Conservation (phyloP, 2,888 invertebrate genomes). For the Tachystola acroxantha region DNA sequence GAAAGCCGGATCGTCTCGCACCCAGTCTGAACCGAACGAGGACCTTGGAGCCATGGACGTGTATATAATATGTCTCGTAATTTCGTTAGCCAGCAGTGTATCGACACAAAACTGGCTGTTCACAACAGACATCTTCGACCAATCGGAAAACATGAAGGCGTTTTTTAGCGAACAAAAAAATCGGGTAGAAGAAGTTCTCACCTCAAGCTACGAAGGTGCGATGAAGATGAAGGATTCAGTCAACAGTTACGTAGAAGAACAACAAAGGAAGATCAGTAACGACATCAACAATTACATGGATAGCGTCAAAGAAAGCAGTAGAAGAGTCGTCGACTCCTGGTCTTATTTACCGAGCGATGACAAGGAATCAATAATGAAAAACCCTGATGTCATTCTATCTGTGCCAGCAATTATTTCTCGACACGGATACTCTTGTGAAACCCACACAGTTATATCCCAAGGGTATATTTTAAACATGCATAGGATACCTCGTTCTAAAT, state of each 20-base stretch:
- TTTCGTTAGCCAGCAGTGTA: constrained; percentile 8
- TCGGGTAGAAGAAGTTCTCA: constrained; percentile 27
- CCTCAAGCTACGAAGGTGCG: constrained; percentile 30
- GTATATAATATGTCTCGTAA: constrained; percentile 14
- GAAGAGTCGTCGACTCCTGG: constrained; percentile 38
- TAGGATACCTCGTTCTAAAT: constrained; percentile 82
- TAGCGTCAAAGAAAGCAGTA: constrained; percentile 37
- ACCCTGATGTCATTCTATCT: constrained; percentile 49
- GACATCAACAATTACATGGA: constrained; percentile 48
- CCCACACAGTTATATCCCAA: constrained; percentile 85
- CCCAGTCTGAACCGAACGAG: constrained; percentile 21
- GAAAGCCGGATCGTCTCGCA: constrained; percentile 14
- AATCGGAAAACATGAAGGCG: constrained; percentile 31
- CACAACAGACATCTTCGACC: constrained; percentile 8
- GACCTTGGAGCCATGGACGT: constrained; percentile 27
- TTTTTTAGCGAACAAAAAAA: constrained; percentile 33
- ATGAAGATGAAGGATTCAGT: constrained; percentile 40
- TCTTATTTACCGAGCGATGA: constrained; percentile 37
- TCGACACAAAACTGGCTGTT: constrained; percentile 20
- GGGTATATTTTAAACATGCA: constrained; percentile 90
- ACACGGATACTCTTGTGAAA: constrained; percentile 84
- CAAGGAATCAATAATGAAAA: constrained; percentile 29
- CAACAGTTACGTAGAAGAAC: constrained; percentile 42
- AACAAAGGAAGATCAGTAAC: constrained; percentile 38
- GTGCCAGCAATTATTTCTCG: constrained; percentile 58